These are phyloP conservation scores for Phocides pigmalion DNA, from an alignment of 1,140 invertebrate species.

Conservation along the genomic window DNA sequence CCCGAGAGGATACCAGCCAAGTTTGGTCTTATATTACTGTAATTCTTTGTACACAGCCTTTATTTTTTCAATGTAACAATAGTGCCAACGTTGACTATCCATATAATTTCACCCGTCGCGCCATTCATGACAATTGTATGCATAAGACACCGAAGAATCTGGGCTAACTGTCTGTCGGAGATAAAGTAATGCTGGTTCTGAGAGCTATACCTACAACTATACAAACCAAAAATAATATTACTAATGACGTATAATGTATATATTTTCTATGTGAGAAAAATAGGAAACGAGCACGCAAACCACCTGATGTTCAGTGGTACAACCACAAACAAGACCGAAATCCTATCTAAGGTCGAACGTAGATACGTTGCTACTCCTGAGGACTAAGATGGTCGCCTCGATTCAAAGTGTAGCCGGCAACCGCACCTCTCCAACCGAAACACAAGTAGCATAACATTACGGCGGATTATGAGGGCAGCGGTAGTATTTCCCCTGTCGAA, in stretches of 20 bases:
- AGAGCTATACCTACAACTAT: background rate
- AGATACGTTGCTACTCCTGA: no score
- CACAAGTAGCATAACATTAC: no score
- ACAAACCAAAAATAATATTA: background rate
- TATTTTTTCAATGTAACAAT: background rate
- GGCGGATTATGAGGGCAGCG: no score
- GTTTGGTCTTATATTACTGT: background rate
- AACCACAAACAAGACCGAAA: no score
- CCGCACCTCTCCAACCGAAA: no score
- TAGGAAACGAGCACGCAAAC: no score
- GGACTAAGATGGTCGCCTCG: no score
- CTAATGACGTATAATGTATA: background rate
- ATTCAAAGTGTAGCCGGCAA: no score
- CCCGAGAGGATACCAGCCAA: background rate
- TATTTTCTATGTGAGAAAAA: no score
- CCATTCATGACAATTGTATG: slow-evolving; percentile 4
- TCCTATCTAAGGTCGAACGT: no score
- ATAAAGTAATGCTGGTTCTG: slow-evolving; percentile 12
- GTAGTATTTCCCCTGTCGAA: no score
- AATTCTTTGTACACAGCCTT: background rate
- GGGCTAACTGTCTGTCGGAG: slow-evolving; percentile 6
- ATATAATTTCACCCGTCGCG: slow-evolving; percentile 5
- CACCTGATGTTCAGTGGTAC: no score
- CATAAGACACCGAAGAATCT: slow-evolving; percentile 17
- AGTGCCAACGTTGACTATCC: slow-evolving; percentile 1